A percentile compares a stretch with the other conserved stretches of the same genome.
phyloP scores from a whole-genome alignment of 2,113 vertebrate genomes.

The Otocyon megalotis region DNA sequence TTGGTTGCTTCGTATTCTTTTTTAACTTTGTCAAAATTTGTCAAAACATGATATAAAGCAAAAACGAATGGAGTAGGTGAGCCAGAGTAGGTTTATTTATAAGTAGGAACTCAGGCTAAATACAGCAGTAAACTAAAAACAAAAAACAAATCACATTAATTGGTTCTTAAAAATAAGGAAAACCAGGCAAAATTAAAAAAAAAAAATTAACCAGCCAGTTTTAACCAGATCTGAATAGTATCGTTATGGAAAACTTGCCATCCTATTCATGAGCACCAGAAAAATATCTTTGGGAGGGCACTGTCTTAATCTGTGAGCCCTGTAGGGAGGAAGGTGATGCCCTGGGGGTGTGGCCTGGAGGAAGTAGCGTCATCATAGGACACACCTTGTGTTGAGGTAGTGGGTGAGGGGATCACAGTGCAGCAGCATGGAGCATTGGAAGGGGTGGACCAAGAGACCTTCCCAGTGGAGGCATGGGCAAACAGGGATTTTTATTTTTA shows the following conservation, averaged over 20 bases:
- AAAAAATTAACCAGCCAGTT: constrained; percentile 1
- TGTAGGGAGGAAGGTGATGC: neutral
- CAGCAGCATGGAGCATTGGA: neutral
- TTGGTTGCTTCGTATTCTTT: constrained; percentile 41
- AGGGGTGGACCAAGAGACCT: neutral
- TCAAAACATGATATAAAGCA: constrained; percentile 66
- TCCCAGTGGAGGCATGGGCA: neutral
- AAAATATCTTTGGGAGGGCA: neutral
- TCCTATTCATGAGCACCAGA: neutral
- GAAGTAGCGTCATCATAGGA: neutral
- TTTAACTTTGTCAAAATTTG: constrained; percentile 71
- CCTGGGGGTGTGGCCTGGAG: neutral
- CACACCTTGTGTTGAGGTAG: neutral
- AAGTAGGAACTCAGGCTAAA: constrained; percentile 56
- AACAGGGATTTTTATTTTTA: too few relatives aligned
- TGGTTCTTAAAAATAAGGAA: constrained; percentile 45
- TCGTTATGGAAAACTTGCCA: neutral
- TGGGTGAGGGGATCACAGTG: rapidly evolving
- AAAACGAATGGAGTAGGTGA: constrained; percentile 42
- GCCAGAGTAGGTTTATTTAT: constrained; percentile 61
- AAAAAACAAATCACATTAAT: constrained; percentile 59
- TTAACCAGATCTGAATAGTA: constrained; percentile 37
- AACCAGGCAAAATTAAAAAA: neutral
- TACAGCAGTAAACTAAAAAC: constrained; percentile 53
- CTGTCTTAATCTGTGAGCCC: neutral